phyloP scores from a whole-genome alignment of 1,140 invertebrate species.

The Bombus confusus region DNA sequence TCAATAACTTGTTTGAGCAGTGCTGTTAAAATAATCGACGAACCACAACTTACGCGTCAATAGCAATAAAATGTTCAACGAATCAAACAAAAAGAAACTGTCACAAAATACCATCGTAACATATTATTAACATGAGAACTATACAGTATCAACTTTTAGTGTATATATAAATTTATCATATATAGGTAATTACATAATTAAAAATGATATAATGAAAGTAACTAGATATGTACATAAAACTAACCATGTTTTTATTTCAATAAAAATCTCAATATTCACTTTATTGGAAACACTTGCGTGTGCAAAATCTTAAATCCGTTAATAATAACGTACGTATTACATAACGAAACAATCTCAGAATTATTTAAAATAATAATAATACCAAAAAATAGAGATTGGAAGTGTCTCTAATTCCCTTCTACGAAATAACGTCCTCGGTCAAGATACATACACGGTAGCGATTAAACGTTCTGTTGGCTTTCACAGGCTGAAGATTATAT shows the following conservation, averaged over 20 bases:
- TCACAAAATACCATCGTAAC: no score
- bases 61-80: no score
- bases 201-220: no score
- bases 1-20: no score
- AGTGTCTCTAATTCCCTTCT: not conserved
- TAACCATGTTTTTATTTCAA: not conserved
- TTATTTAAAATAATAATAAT: not conserved
- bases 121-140: no score
- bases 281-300: no score
- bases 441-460: not conserved
- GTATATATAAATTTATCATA: no score
- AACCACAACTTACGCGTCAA: no score
- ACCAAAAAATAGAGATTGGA: not conserved
- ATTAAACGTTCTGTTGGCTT: conserved; percentile 33
- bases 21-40: no score
- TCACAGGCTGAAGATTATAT: conserved; percentile 79
- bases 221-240: not conserved
- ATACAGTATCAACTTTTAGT: no score
- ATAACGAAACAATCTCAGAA: not conserved
- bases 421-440: not conserved
- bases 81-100: no score
- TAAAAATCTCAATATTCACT: not conserved
- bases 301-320: not conserved
- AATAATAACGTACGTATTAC: no score
- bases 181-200: not conserved